Conservation (phyloP, 2,888 invertebrate species). For the Ectemnius continuus region DNA sequence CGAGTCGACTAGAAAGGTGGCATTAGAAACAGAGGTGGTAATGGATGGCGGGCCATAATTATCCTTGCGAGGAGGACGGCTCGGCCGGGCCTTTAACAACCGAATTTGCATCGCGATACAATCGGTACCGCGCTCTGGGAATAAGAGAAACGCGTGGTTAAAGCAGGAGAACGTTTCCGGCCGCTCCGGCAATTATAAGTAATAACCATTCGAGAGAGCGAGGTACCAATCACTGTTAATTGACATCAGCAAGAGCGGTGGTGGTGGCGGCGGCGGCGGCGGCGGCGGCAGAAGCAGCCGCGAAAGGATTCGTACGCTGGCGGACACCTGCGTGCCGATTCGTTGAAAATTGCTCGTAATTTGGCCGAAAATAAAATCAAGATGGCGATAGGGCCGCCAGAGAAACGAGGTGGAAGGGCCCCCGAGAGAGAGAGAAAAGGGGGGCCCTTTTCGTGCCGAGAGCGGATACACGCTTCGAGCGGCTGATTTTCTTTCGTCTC, state of each 20-base stretch:
- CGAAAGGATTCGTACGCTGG: constrained; percentile 49
- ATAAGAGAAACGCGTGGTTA: constrained; percentile 39
- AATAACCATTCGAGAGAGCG: constrained; percentile 54
- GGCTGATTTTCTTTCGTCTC: constrained; percentile 58
- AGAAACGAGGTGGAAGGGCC: constrained; percentile 34
- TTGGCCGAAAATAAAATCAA: constrained; percentile 62
- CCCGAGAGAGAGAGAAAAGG: neutral
- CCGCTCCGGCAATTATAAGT: constrained; percentile 57
- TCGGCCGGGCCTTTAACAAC: constrained; percentile 26
- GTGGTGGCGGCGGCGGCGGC: too few species aligned
- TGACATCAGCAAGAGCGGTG: constrained; percentile 52
- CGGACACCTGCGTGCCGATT: constrained; percentile 53
- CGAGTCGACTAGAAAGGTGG: constrained; percentile 14
- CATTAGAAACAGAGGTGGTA: constrained; percentile 32
- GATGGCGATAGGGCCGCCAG: constrained; percentile 33
- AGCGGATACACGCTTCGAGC: constrained; percentile 64
- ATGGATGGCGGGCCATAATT: constrained; percentile 38
- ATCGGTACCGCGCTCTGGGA: constrained; percentile 44
- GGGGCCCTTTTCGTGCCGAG: constrained; percentile 27
- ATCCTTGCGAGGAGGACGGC: constrained; percentile 26
- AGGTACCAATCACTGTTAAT: constrained; percentile 67
- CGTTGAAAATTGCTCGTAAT: constrained; percentile 66
- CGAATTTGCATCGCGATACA: constrained; percentile 58
- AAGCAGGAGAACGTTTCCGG: constrained; percentile 41
- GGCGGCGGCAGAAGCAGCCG: constrained; percentile 29